A percentile compares a stretch with the other conserved stretches of the same genome.
Conservation (phyloP, 2,113 vertebrate species). For the Plecturocebus donacophilus region DNA sequence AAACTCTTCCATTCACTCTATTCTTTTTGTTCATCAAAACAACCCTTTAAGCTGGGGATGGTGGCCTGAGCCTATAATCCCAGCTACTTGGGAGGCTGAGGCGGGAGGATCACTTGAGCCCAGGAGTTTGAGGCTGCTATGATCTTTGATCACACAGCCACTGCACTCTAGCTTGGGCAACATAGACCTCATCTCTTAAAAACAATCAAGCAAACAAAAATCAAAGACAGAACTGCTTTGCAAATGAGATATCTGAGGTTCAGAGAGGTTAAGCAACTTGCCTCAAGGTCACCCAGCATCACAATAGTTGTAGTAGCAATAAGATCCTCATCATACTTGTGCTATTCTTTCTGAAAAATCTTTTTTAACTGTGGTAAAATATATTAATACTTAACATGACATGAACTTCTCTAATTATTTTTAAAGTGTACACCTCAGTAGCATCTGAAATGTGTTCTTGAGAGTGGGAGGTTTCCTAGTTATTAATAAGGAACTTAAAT, state of each 20-base stretch:
- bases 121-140: not conserved
- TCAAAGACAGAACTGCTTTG: not conserved
- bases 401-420: not conserved
- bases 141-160: not conserved
- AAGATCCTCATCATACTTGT: not conserved
- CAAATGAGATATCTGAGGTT: not conserved
- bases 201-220: not conserved
- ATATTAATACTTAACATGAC: not conserved
- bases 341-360: not conserved
- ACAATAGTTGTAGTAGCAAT: not conserved
- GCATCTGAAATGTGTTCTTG: not conserved
- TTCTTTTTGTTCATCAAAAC: not conserved
- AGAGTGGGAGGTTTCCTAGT: not conserved
- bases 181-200: not conserved
- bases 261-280: not conserved
- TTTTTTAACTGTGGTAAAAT: not conserved
- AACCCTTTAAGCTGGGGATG: not conserved
- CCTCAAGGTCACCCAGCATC: not conserved
- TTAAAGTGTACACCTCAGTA: not conserved
- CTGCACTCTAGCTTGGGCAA: not conserved
- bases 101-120: not conserved
- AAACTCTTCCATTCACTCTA: not conserved
- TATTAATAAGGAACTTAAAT: not conserved
- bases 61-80: not conserved
- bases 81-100: not conserved